Base-by-base conservation (phyloP, 2,888 invertebrate genomes). In the Leucophora obtusa region DNA sequence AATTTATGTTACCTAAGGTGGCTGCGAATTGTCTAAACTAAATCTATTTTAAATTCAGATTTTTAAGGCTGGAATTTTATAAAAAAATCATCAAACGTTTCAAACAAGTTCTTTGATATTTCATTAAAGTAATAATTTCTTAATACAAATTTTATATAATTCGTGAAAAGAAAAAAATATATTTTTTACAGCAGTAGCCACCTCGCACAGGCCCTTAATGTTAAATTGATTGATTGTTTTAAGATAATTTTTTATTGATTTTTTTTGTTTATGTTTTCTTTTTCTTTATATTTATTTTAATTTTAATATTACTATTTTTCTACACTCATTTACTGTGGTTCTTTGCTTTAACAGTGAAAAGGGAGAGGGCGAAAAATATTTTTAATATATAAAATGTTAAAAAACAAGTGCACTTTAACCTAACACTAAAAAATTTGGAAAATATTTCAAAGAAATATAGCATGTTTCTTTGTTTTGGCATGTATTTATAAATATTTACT, bases 321-420 rank as follows among this genome's bases (percentile, higher is more conserved):
- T 66, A 56, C 35, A 72, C 62, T 65, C 70, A 18, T 72, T 53
- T 70, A 68, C 54, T 73, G 28, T 79, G 59, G 71, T 74, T 74
- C 66, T 74, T 68, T 82, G 78, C 75, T 79, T 71, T 24, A 72
- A 54, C 28, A 63, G 74, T 10, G 53, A 53, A 59, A 66, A 60
- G 15, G 43, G 56, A 66, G 18, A 43, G n/a, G 51, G 38, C 17
- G 47, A 53, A 38, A 76, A 54, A 66, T 54, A 10, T 66, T 77
- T 59, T 33, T 43, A 43, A 43, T 43, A 47, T 10, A 47, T n/a
- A 47, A 47, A 47, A n/a, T 47, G n/a, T 47, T 47, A n/a, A 54
- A 53, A 35, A 69, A 51, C 56, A 81, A 81, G 81, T 81, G 81
- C 81, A 81, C 73, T 74, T 81, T 70, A 70, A 35, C 35, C 38